Evolutionary conservation across 2,888 invertebrate species (phyloP).

Genomic region (Tyria jacobaeae): DNA sequence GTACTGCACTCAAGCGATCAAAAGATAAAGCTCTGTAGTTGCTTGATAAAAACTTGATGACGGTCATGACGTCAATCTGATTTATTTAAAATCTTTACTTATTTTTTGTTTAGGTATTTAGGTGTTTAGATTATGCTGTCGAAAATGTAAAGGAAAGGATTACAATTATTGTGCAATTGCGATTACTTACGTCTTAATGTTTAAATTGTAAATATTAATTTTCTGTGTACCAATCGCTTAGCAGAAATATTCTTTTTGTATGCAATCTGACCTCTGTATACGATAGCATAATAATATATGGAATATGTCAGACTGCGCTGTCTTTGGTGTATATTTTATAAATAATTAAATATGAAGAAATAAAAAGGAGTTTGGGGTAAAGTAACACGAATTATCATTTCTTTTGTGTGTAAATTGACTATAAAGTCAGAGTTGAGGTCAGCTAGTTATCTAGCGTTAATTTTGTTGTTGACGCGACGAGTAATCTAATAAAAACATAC

Average conservation of each 20-base stretch:
- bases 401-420: neutral
- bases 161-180: neutral
- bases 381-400: constrained; percentile 1
- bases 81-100: neutral
- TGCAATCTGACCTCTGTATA: neutral
- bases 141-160: neutral
- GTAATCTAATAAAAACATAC: constrained; percentile 32
- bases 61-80: neutral
- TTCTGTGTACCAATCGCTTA: no score
- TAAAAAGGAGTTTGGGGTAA: neutral
- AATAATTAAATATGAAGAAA: neutral
- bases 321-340: no score
- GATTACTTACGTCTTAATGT: neutral
- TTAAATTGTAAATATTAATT: neutral
- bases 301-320: no score
- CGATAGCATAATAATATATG: no score
- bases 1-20: constrained; percentile 25
- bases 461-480: constrained; percentile 29
- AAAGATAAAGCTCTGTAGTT: constrained; percentile 27
- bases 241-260: no score
- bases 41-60: neutral
- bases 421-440: constrained; percentile 19
- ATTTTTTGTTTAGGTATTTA: no score
- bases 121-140: neutral
- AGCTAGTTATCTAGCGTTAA: constrained; percentile 35